Percentiles rank a stretch among this genome's conserved stretches.
phyloP scores from a whole-genome alignment of 2,797 vertebrate genomes.

The Lerista edwardsae region DNA sequence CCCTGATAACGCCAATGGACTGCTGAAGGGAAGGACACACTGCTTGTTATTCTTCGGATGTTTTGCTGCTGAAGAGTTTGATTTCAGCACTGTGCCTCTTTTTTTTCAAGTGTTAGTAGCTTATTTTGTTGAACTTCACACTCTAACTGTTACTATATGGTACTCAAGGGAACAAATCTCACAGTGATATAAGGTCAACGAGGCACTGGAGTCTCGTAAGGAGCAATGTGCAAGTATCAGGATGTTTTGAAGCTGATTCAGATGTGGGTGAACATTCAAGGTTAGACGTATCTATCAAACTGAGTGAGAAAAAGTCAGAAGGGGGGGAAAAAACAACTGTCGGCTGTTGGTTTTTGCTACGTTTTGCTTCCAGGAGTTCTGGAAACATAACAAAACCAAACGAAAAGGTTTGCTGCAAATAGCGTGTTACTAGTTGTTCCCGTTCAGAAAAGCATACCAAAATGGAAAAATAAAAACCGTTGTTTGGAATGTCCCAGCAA shows the following conservation, averaged over 20 bases:
- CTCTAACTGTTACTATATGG: conserved; percentile 19
- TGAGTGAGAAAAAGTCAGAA: not conserved
- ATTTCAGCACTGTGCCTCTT: not conserved
- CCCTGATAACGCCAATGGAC: not conserved
- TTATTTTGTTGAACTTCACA: conserved; percentile 15
- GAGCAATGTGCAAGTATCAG: not conserved
- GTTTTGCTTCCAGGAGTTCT: not conserved
- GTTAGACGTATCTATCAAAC: conserved; percentile 23
- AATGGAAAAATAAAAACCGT: not conserved
- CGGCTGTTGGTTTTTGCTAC: not conserved
- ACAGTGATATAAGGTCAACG: conserved; percentile 15
- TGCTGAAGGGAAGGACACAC: not conserved
- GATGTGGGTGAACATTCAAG: conserved; percentile 4
- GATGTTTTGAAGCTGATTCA: conserved; percentile 5
- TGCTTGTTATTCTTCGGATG: conserved; percentile 13
- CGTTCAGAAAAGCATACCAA: not conserved
- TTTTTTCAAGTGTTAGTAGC: conserved; percentile 5
- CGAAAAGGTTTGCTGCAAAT: not conserved
- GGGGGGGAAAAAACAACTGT: not conserved
- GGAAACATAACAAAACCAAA: not conserved
- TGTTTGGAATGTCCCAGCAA: not conserved
- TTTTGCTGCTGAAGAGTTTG: conserved; percentile 11
- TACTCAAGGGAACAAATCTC: not conserved
- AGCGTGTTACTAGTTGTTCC: not conserved
- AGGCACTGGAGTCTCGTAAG: conserved; percentile 8